Base-by-base conservation (phyloP, 1,140 invertebrate species). In the Rhyacophila brunnea region DNA sequence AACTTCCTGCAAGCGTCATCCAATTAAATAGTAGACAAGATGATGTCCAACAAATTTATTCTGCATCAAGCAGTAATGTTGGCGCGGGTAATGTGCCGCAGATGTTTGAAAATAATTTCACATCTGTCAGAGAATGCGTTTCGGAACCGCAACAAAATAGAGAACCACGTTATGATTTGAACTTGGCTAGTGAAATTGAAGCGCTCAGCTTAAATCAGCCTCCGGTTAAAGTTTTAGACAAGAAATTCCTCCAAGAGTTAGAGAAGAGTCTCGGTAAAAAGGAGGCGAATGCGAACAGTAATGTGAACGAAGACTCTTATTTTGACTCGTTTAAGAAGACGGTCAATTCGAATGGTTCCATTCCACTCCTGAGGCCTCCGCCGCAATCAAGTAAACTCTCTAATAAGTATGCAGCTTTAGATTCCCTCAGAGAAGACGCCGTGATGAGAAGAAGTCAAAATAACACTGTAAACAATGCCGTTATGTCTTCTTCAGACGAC, bases 241-340 rank as follows among this genome's bases (percentile, higher is more conserved):
- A 65, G 40, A 60, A 61, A 32, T 65, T 65, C 23, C 58, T 65
- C 28, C 62, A 65, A 52, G 62, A 65, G 28, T 51, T 65, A 32
- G 62, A 65, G 48, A 65, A 65, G 40, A 60, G 46, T 46, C 54
- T 65, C 38, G 62, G 62, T 2, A 65, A 58, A 49, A 65, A 65
- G 45, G 62, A 65, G 54, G 62, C 62, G 13, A 43, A 58, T 0
- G 62, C 62, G 6, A 65, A 65, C 35, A 65, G 58, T 32, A 65
- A 60, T 42, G 50, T 60, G 6, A 65, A 58, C 23, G 38, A 63
- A 23, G 43, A 53, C 15, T 20, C 32, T 10, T 48, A 49, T 9
- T 19, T 18, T 35, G 17, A 17, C 9, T 15, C 45, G 4, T 43
- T 17, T 11, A 58, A 50, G 23, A 11, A 28, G 7, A 28, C 50